These are phyloP conservation scores for Caenorhabditis angaria DNA, from an alignment of 2,888 invertebrate genomes.

Conservation along the genomic window DNA sequence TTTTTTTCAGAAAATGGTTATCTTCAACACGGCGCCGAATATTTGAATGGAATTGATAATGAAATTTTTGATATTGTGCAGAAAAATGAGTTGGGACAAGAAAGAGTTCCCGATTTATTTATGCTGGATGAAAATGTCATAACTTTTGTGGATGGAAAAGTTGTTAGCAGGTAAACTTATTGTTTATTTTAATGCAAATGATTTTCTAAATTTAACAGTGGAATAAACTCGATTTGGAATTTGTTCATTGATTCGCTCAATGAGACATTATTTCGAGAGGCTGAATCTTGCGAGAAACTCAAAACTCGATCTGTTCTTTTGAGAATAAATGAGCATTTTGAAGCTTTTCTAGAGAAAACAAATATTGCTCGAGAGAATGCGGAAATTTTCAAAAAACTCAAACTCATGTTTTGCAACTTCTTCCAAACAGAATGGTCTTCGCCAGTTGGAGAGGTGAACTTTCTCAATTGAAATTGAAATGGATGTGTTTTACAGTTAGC, in stretches of 20 bases:
- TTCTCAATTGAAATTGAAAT: neutral
- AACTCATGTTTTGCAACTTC: conserved; percentile 21
- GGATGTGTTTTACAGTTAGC: conserved; percentile 51
- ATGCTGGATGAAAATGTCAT: conserved; percentile 18
- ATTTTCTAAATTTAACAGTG: conserved; percentile 12
- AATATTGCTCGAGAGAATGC: neutral
- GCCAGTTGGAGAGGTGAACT: conserved; percentile 43
- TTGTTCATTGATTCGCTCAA: conserved; percentile 7
- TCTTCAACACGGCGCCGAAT: conserved; percentile 67
- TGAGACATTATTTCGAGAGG: neutral
- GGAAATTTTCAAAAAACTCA: conserved; percentile 3
- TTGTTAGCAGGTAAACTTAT: conserved; percentile 16
- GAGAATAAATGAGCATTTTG: conserved; percentile 14
- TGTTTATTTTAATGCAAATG: neutral
- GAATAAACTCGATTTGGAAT: conserved; percentile 13
- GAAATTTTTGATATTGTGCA: conserved; percentile 59
- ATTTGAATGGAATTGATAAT: conserved; percentile 64
- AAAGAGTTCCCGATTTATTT: conserved; percentile 22
- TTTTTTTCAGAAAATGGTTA: conserved; percentile 45
- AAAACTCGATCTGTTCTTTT: conserved; percentile 9
- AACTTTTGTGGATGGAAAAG: conserved; percentile 38
- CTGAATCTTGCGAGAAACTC: neutral
- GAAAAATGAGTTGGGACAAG: conserved; percentile 14
- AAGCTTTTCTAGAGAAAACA: neutral
- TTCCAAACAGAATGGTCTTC: conserved; percentile 61